Conservation (phyloP, 2,888 invertebrate species). For the Trichogramma dendrolimi region DNA sequence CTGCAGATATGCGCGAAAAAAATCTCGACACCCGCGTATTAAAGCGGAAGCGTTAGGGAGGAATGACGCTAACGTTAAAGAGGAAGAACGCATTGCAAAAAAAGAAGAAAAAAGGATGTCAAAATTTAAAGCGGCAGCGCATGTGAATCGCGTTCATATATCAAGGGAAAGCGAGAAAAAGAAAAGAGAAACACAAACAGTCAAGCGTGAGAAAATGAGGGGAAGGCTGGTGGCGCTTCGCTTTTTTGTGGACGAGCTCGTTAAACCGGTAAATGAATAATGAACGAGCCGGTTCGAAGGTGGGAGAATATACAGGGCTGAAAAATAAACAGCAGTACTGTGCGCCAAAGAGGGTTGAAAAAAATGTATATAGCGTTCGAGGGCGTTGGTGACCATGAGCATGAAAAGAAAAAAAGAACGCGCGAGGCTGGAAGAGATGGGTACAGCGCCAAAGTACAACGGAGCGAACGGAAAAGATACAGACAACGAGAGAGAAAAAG, state of each 20-base stretch:
- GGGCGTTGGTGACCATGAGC: neutral
- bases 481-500: neutral
- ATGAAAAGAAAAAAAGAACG: neutral
- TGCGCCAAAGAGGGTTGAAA: neutral
- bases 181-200: too few species aligned
- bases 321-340: slow-evolving; percentile 10
- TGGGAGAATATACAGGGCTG: neutral
- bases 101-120: slow-evolving; percentile 28
- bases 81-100: slow-evolving; percentile 19
- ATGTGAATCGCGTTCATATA: slow-evolving; percentile 44
- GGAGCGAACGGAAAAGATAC: slow-evolving; percentile 9
- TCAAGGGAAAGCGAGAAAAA: neutral
- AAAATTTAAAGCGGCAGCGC: slow-evolving; percentile 36
- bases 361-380: slow-evolving; percentile 10
- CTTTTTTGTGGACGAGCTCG: slow-evolving; percentile 44
- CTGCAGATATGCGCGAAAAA: neutral
- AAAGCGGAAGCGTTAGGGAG: slow-evolving; percentile 30
- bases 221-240: slow-evolving; percentile 13
- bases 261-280: slow-evolving; percentile 52
- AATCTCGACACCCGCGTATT: neutral
- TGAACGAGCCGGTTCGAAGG: slow-evolving; percentile 37
- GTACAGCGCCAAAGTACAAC: neutral
- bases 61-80: slow-evolving; percentile 22
- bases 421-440: neutral
- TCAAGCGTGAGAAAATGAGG: neutral